These are phyloP conservation scores for Acanthochromis polyacanthus DNA, from an alignment of 2,113 vertebrate genomes.

Conservation along the genomic window DNA sequence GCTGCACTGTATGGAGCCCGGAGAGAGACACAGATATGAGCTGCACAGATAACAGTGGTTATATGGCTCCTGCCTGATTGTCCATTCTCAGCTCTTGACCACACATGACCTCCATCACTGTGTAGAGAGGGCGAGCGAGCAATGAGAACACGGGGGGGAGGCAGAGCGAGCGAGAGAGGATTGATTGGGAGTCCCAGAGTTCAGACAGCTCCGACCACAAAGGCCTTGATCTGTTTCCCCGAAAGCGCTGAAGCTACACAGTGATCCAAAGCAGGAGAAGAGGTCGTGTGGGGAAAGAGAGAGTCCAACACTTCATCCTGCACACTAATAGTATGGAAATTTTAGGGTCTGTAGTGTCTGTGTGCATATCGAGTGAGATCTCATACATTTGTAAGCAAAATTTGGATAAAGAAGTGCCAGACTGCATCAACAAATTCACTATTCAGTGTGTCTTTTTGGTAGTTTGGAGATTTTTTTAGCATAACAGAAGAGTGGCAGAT, in stretches of 20 bases:
- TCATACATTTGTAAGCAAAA: background rate
- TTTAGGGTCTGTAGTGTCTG: background rate
- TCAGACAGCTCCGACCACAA: conserved; percentile 67
- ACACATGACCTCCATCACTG: conserved; percentile 75
- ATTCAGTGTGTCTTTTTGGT: background rate
- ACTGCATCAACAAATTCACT: background rate
- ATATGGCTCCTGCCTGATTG: conserved; percentile 60
- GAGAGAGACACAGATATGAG: conserved; percentile 42
- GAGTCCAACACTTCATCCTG: conserved; percentile 9
- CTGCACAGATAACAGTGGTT: conserved; percentile 51
- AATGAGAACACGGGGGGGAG: conserved; percentile 38
- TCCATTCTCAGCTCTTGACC: conserved; percentile 76
- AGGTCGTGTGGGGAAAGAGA: conserved; percentile 22
- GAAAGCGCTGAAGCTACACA: conserved; percentile 36
- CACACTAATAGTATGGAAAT: background rate
- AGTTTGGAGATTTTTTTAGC: background rate
- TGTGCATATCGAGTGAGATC: background rate
- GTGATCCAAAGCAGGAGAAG: conserved; percentile 49
- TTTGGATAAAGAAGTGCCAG: background rate
- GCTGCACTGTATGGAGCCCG: conserved; percentile 15
- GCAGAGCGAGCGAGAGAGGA: conserved; percentile 39
- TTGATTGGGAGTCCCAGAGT: conserved; percentile 68
- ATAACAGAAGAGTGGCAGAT: too few relatives aligned
- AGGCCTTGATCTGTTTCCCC: conserved; percentile 58
- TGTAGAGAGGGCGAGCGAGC: conserved; percentile 49